Base-by-base conservation (phyloP, 2,888 invertebrate genomes). In the Synanthedon formicaeformis region DNA sequence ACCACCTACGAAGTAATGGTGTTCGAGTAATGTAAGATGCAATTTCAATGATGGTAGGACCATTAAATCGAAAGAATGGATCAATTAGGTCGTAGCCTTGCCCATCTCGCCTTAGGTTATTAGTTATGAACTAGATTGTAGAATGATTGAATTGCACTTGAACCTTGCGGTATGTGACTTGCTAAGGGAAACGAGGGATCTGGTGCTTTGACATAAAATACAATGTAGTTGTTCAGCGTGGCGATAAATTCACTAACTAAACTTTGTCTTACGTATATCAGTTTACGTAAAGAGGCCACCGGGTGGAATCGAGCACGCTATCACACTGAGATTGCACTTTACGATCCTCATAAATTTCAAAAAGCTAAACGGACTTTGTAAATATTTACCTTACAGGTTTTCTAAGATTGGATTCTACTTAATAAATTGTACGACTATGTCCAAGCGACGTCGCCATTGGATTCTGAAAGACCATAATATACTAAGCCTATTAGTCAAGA, bases 251-350 rank as follows among this genome's bases (percentile, higher is more conserved):
- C 34, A 52, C 55, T 57, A 61, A 61, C 57, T 60, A 59, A 65
- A 61, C 65, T 60, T 58, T 54, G 58, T 60, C 60, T 14, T 57
- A 58, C 56, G 59, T 62, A 60, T 70, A 69, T 69, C 67, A 69
- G 63, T 71, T 69, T 71, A 68, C 65, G 59, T 65, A 64, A 65
- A 58, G 55, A 63, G 68, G 63, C 66, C 67, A 66, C 70, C 60
- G 58, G 64, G 55, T 55, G 52, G 66, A 60, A 49, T 23, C 49
- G 18, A 12, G 13, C 45, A 45, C 14, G 45, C 41, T 56, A 63
- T 45, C 45, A 61, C 60, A 59, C 55, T 53, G 61, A 18, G 53
- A 51, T 52, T 52, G 51, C 48, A 62, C 65, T 70, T 72, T 70
- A 67, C 62, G 59, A 63, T 55, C 12, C 12, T 57, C 62, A 62